Percentiles rank a stretch among this genome's conserved stretches.
Conservation (phyloP, 2,888 invertebrate genomes). For the Melipona beecheii region DNA sequence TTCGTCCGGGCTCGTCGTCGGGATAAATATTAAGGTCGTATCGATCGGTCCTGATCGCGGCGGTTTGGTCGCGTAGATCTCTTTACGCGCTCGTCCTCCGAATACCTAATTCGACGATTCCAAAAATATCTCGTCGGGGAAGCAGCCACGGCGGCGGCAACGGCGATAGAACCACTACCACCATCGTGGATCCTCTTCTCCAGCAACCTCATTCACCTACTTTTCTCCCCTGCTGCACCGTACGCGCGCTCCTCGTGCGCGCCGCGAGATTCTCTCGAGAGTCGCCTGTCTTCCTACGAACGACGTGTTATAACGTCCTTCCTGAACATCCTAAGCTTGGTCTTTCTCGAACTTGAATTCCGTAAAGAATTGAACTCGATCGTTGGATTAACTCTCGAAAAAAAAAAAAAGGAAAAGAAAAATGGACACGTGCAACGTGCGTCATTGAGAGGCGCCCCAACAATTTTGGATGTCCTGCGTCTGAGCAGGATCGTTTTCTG, state of each 20-base stretch:
- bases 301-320: not conserved
- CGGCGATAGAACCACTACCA: conserved; percentile 41
- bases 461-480: not conserved
- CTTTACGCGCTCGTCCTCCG: conserved; percentile 30
- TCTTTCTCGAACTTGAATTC: not conserved
- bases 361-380: no score
- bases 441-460: not conserved
- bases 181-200: conserved; percentile 56
- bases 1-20: conserved; percentile 1
- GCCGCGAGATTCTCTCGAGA: conserved; percentile 16
- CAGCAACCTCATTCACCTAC: conserved; percentile 76
- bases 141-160: conserved; percentile 52
- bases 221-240: conserved; percentile 62
- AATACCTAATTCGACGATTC: conserved; percentile 71
- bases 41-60: not conserved
- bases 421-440: not conserved
- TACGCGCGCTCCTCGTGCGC: conserved; percentile 36
- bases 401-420: not conserved
- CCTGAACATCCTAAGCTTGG: not conserved
- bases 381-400: no score
- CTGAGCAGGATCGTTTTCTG: not conserved
- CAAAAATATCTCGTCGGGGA: conserved; percentile 67
- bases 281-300: not conserved
- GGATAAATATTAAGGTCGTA: conserved; percentile 43
- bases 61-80: conserved; percentile 22